These are phyloP conservation scores for Scrobipalpa atriplicella DNA, from an alignment of 2,888 invertebrate genomes.

Conservation along the genomic window DNA sequence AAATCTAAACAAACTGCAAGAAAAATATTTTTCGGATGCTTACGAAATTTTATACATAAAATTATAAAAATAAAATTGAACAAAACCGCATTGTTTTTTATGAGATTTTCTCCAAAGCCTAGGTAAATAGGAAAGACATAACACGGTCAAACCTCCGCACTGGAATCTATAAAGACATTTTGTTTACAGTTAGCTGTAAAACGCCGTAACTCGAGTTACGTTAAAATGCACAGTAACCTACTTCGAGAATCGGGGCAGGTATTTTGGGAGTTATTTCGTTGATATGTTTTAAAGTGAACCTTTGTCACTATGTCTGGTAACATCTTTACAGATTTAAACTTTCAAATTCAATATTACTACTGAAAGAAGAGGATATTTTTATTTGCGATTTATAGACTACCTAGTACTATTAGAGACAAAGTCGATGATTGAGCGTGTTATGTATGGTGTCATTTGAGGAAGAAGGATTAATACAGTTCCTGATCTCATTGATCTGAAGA, in stretches of 20 bases:
- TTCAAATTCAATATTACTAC: too few species aligned
- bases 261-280: conserved; percentile 1
- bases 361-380: too few species aligned
- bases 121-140: background rate
- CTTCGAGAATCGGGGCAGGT: background rate
- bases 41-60: background rate
- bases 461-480: too few species aligned
- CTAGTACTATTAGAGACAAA: too few species aligned
- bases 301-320: background rate
- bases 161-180: background rate
- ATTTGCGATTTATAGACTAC: too few species aligned
- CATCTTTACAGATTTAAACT: too few species aligned
- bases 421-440: too few species aligned
- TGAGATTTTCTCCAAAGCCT: too few species aligned
- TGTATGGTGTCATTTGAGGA: too few species aligned
- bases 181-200: conserved; percentile 12
- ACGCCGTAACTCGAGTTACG: conserved; percentile 3
- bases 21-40: background rate
- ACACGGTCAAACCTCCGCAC: background rate
- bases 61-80: background rate
- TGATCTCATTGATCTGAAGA: background rate
- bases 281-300: background rate
- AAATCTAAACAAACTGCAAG: background rate
- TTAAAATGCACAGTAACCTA: conserved; percentile 4
- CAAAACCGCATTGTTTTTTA: background rate